Conservation (phyloP, 2,888 invertebrate genomes). For the Drosophila peninsularis region DNA sequence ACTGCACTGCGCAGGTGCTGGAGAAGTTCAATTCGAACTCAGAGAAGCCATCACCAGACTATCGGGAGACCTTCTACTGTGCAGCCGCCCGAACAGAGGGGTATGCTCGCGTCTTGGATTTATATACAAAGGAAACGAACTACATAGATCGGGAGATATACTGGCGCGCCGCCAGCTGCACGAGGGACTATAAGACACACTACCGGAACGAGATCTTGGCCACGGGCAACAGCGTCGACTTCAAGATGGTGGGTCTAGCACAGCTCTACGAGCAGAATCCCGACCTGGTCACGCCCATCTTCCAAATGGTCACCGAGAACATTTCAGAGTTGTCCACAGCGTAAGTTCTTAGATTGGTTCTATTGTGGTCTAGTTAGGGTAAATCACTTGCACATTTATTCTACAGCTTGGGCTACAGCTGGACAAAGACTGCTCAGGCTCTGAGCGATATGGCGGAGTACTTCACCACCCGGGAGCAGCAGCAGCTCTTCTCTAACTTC, state of each 20-base stretch:
- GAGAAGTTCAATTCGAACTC: slow-evolving; percentile 72
- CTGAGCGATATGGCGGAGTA: slow-evolving; percentile 65
- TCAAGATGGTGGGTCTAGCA: slow-evolving; percentile 66
- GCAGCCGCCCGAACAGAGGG: slow-evolving; percentile 41
- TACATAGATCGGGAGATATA: slow-evolving; percentile 88
- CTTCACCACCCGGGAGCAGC: slow-evolving; percentile 74
- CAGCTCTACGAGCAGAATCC: slow-evolving; percentile 86
- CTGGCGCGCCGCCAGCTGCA: slow-evolving; percentile 88
- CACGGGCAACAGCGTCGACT: slow-evolving; percentile 41
- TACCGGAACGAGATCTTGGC: slow-evolving; percentile 85
- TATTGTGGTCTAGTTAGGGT: not conserved
- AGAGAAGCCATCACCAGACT: slow-evolving; percentile 53
- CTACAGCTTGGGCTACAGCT: slow-evolving; percentile 65
- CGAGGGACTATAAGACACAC: slow-evolving; percentile 85
- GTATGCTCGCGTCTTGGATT: slow-evolving; percentile 50
- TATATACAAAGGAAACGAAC: slow-evolving; percentile 86
- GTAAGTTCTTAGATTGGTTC: slow-evolving; percentile 59
- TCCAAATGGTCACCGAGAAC: slow-evolving; percentile 59
- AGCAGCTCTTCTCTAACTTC: slow-evolving; percentile 55
- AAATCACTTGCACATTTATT: not conserved
- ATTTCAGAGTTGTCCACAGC: slow-evolving; percentile 46
- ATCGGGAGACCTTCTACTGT: slow-evolving; percentile 66
- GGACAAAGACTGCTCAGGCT: slow-evolving; percentile 62
- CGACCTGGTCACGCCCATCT: slow-evolving; percentile 70
- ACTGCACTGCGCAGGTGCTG: slow-evolving; percentile 86